Evolutionary conservation across 2,888 invertebrate genomes (phyloP), one percentile per base, ranked within the genome.

Genomic region (Eupithecia exiguata): DNA sequence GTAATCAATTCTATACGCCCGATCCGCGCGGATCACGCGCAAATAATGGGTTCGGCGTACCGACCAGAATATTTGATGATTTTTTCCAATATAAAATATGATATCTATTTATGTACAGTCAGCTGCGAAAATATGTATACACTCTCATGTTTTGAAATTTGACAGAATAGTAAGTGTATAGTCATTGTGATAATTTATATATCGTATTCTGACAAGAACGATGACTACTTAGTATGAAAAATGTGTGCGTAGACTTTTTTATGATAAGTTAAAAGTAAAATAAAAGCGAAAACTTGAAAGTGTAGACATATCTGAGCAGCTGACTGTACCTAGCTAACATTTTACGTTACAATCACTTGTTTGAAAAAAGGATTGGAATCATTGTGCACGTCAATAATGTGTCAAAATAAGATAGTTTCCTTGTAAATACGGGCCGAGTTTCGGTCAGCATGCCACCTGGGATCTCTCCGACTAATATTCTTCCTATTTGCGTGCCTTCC

Each of bases 41-140:
- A 66, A 40, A 66, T 25, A 66, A 66, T 25, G 36, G 40, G 0
- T 66, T 66, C 10, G 21, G 40, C 10, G 36, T 38, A 25, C 4
- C 38, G 38, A 43, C 14, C 66, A 38, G 66, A 40, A 66, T 66
- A 43, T 43, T 25, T 38, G n/a, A 65, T 65, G 65, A 38, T 21
- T 53, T 21, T 53, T 21, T 53, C n/a, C 12, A 53, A 53, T 5
- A 21, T 0, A 3, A n/a, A 21, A 21, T 53, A 49, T 40, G 40
- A 40, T 7, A 46, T 46, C 46, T 18, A n/a, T n/a, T n/a, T n/a
- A n/a, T n/a, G n/a, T n/a, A n/a, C n/a, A n/a, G n/a, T n/a, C n/a
- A n/a, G n/a, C n/a, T n/a, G n/a, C n/a, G n/a, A n/a, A n/a, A n/a
- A n/a, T n/a, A n/a, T n/a, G n/a, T n/a, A n/a, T n/a, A n/a, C n/a